Percentiles rank a stretch among this genome's conserved stretches.
phyloP scores from a whole-genome alignment of 2,113 vertebrate species.

The Machaerirhynchus nigripectus region DNA sequence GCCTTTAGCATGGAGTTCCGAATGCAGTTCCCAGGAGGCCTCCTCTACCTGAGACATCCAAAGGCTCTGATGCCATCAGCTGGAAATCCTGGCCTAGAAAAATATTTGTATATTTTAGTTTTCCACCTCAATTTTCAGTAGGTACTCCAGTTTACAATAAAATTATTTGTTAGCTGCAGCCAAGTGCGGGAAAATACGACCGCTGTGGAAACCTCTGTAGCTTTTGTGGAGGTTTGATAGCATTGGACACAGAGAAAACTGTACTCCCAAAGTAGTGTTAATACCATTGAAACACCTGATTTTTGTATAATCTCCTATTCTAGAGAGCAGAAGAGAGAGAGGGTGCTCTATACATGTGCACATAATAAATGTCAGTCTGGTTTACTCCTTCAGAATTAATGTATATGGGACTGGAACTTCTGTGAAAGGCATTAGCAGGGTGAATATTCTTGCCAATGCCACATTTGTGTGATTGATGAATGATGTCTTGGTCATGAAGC shows the following conservation, averaged over 20 bases:
- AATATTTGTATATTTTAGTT: not conserved
- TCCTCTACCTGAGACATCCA: not conserved
- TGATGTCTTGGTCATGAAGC: not conserved
- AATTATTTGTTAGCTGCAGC: not conserved
- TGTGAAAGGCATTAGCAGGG: constrained; percentile 50
- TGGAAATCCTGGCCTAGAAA: not conserved
- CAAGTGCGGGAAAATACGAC: not conserved
- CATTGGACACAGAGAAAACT: not conserved
- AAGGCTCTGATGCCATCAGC: not conserved
- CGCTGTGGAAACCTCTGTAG: not conserved
- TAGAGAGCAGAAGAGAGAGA: not conserved
- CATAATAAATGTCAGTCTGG: constrained; percentile 48
- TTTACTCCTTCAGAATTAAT: constrained; percentile 37
- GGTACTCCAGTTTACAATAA: not conserved
- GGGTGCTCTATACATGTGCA: constrained; percentile 3
- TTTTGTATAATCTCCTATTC: not conserved
- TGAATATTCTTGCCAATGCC: constrained; percentile 21
- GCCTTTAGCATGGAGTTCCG: not conserved
- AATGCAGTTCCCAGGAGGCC: not conserved
- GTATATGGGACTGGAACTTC: constrained; percentile 15
- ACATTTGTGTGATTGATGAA: constrained; percentile 39
- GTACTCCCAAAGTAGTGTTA: not conserved
- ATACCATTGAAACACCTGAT: constrained; percentile 5
- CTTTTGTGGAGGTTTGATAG: not conserved
- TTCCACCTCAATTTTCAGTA: not conserved